Base-by-base conservation (phyloP, 2,113 vertebrate species). In the Austrofundulus limnaeus region DNA sequence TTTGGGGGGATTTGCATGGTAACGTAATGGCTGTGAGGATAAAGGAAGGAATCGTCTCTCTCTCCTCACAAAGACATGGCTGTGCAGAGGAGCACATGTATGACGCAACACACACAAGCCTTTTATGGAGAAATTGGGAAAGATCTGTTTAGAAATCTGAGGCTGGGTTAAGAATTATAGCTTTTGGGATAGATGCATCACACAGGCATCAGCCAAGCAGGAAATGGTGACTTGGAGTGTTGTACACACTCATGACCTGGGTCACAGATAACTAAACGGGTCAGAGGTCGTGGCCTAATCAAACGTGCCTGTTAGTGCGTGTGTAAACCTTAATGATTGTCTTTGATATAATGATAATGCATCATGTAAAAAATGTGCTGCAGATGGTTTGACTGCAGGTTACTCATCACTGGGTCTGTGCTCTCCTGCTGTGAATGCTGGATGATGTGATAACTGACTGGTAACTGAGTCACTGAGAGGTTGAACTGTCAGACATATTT, bases 271-370 rank as follows among this genome's bases (percentile, higher is more conserved):
- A 74, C 50, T 57, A 82, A 81, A 72, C 73, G 63, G 58, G 56
- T 61, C 47, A 70, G 19, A 43, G 72, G 78, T 76, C 85, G 66
- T 13, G 28, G 78, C 67, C 54, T 80, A 72, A 84, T 86, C 65
- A 83, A 69, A 71, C 75, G 38, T 52, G 62, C 2, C 48, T 45
- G 19, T 48, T 56, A 38, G 38, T 55, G 37, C 25, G 47, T 43
- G 34, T 50, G 10, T 11, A 37, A 48, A n/a, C n/a, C 16, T n/a
- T 49, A 14, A 38, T 37, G 20, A 52, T 31, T 72, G 46, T 69
- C 47, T 53, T n/a, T 41, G 64, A 45, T 68, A 64, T 16, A 19
- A 11, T 69, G n/a, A 67, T 55, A 24, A 58, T 70, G 60, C 47
- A 49, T 48, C 25, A 58, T 54, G 49, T 19, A 48, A 20, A 66